phyloP scores from a whole-genome alignment of 2,797 vertebrate genomes.

The Natrix natrix region DNA sequence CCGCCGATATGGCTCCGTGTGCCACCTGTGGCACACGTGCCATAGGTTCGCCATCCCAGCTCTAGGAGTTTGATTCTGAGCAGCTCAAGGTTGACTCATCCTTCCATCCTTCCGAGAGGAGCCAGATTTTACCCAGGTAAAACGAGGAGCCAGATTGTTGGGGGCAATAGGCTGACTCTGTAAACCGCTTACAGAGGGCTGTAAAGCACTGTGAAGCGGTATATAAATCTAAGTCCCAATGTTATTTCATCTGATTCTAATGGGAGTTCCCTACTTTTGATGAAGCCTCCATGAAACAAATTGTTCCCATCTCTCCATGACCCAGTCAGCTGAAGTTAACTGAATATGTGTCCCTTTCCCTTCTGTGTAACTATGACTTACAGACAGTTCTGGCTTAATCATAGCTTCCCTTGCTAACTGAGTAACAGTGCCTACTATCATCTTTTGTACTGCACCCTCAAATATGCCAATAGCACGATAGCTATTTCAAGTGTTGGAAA shows the following conservation, averaged over 20 bases:
- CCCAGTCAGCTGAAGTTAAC: background rate
- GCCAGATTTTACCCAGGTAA: too few relatives aligned
- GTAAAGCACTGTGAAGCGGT: too few relatives aligned
- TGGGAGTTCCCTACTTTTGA: background rate
- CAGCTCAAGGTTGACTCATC: too few relatives aligned
- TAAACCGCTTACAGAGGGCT: too few relatives aligned
- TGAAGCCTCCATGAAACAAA: background rate
- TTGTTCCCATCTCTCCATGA: background rate
- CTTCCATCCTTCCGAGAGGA: too few relatives aligned
- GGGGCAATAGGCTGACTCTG: too few relatives aligned
- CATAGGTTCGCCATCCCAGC: too few relatives aligned
- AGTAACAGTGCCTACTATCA: background rate
- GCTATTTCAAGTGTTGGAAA: background rate
- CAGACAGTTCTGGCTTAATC: background rate
- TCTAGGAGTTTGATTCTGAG: too few relatives aligned
- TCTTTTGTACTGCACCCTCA: background rate
- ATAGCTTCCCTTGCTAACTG: background rate
- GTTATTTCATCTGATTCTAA: background rate
- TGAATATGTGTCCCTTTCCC: background rate
- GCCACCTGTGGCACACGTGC: too few relatives aligned
- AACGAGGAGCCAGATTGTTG: too few relatives aligned
- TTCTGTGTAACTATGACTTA: background rate
- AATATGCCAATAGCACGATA: background rate
- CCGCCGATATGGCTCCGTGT: too few relatives aligned
- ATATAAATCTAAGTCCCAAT: too few relatives aligned